Base-by-base conservation (phyloP, 1,140 invertebrate species). In the Brachionus paranguensis region DNA sequence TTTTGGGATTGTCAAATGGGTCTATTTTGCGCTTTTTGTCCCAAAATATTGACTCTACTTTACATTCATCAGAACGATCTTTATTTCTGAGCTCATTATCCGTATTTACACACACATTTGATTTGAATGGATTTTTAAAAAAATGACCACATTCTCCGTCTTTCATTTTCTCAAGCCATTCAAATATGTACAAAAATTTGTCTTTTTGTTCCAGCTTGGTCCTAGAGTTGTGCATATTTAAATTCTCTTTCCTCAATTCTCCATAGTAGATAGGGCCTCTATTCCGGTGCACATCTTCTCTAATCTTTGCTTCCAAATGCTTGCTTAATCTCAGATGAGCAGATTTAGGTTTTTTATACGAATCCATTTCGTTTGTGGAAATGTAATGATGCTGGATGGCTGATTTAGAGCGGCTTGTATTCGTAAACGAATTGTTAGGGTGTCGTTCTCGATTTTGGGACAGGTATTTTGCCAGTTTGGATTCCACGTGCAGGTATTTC, bases 141-240 rank as follows among this genome's bases (percentile, higher is more conserved):
- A 76, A 76, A 76, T 76, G 72, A 17, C 24, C 43, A 76, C 72
- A 76, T 47, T 76, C 72, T 12, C 6, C 20, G 2, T 27, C 27
- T n/a, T 76, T 24, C n/a, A 76, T 76, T 47, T 76, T 76, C 11
- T 53, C 20, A n/a, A 76, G 43, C 72, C 72, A 76, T 76, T 76
- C 72, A 29, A 47, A 76, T 50, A 76, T 76, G 20, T 50, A 76
- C 29, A 76, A 76, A 76, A 47, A 50, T 50, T 76, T 76, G 11
- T 76, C 72, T 47, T 53, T 76, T 14, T 17, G 27, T 8, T 33
- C 72, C 24, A 76, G 1, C 27, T 50, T 47, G 24, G 20, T 76
- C 27, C 47, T 76, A 14, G 24, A 6, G 45, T 33, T 50, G 7
- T 76, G 47, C 2, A n/a, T 4, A 50, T 29, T n/a, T 5, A 76